Evolutionary conservation across 2,888 invertebrate species (phyloP).

Genomic region (Candidula unifasciata): DNA sequence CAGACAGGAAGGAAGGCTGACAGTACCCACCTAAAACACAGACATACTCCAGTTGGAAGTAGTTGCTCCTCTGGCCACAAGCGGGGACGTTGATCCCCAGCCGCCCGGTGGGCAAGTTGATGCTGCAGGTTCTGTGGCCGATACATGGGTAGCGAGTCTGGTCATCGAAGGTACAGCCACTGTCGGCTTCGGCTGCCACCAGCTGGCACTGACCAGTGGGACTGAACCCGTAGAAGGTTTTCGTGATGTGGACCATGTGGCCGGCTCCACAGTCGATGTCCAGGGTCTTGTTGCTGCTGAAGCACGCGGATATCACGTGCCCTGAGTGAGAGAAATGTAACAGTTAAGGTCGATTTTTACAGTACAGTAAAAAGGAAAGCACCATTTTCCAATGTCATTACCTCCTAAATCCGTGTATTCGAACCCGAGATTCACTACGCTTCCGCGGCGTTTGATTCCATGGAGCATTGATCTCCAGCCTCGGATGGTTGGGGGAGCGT

Average conservation of each 20-base stretch:
- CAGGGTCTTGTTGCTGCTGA: conserved; percentile 62
- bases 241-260: conserved; percentile 71
- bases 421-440: no score
- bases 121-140: conserved; percentile 66
- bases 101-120: conserved; percentile 67
- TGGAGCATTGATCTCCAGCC: no score
- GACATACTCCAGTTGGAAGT: conserved; percentile 74
- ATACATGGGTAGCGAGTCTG: conserved; percentile 69
- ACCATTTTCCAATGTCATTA: no score
- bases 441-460: no score
- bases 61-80: conserved; percentile 70
- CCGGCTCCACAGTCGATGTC: conserved; percentile 69
- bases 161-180: conserved; percentile 64
- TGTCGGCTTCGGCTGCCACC: conserved; percentile 59
- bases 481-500: no score
- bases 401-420: no score
- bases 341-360: neutral
- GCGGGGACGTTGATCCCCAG: conserved; percentile 62
- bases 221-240: conserved; percentile 73
- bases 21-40: conserved; percentile 68
- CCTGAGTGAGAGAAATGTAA: conserved; percentile 54
- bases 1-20: no score
- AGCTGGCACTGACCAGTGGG: conserved; percentile 62
- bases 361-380: no score
- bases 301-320: conserved; percentile 65